Percentiles rank a stretch among this genome's conserved stretches.
Evolutionary conservation across 2,888 invertebrate genomes (phyloP).

Genomic region (Neocrepidodera transversa): DNA sequence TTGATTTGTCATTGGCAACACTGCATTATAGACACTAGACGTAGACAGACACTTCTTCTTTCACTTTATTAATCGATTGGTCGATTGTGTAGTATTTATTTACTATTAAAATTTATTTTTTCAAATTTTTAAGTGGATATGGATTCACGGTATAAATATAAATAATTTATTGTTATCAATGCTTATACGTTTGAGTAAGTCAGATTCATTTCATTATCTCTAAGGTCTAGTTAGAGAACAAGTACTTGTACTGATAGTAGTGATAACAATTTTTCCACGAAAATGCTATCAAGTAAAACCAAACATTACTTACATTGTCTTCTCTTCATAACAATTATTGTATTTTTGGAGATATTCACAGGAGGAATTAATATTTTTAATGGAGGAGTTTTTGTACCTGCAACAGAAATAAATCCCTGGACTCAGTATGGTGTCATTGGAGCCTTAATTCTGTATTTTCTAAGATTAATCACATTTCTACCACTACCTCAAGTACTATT

Average conservation of each 20-base stretch:
- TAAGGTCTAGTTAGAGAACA: neutral
- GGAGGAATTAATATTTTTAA: slow-evolving; percentile 60
- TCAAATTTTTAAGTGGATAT: too few species aligned
- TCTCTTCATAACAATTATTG: slow-evolving; percentile 76
- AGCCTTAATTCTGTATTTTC: slow-evolving; percentile 75
- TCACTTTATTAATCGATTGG: too few species aligned
- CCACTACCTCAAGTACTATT: slow-evolving; percentile 90
- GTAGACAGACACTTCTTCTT: too few species aligned
- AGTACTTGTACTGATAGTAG: slow-evolving; percentile 3
- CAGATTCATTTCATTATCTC: neutral
- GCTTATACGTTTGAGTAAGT: too few species aligned
- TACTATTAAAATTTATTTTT: too few species aligned
- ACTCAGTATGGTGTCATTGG: slow-evolving; percentile 79
- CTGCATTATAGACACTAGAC: too few species aligned
- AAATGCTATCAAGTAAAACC: slow-evolving; percentile 67
- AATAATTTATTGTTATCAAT: too few species aligned
- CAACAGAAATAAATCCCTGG: slow-evolving; percentile 77
- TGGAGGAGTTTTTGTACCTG: slow-evolving; percentile 60
- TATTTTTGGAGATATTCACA: slow-evolving; percentile 70
- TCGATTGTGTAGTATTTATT: too few species aligned
- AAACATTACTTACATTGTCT: slow-evolving; percentile 85
- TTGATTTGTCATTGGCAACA: too few species aligned
- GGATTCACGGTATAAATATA: too few species aligned
- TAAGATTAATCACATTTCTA: slow-evolving; percentile 82
- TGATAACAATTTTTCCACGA: neutral